Conservation (phyloP, 2,888 invertebrate genomes). For the Athetis lepigone region DNA sequence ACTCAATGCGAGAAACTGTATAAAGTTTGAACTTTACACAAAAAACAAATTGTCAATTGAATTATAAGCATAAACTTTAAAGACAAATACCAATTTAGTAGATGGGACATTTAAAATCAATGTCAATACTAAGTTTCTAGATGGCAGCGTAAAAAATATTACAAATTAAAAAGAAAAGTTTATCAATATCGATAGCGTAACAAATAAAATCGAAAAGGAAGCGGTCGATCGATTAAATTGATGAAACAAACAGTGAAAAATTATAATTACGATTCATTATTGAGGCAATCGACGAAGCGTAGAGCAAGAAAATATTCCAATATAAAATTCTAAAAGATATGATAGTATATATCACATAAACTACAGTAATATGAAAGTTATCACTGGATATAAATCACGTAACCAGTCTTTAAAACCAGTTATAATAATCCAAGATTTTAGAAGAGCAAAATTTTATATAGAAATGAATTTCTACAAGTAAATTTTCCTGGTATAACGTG, state of each 20-base stretch:
- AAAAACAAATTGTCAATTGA: too few relatives aligned
- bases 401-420: conserved; percentile 52
- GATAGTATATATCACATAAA: too few relatives aligned
- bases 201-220: conserved; percentile 62
- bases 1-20: background rate
- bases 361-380: conserved; percentile 49
- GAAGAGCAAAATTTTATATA: conserved; percentile 47
- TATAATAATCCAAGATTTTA: conserved; percentile 59
- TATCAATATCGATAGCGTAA: conserved; percentile 31
- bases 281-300: conserved; percentile 70
- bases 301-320: conserved; percentile 39
- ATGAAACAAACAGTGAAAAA: conserved; percentile 65
- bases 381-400: conserved; percentile 49
- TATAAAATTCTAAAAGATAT: too few relatives aligned
- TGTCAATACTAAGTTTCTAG: conserved; percentile 2
- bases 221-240: conserved; percentile 63
- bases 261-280: conserved; percentile 63
- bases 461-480: conserved; percentile 60
- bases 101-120: conserved; percentile 1
- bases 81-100: background rate
- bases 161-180: conserved; percentile 38
- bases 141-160: conserved; percentile 14
- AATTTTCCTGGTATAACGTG: conserved; percentile 53
- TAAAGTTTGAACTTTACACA: too few relatives aligned
- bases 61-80: background rate